Conservation (phyloP, 1,140 invertebrate genomes). For the Drosophila obscura region DNA sequence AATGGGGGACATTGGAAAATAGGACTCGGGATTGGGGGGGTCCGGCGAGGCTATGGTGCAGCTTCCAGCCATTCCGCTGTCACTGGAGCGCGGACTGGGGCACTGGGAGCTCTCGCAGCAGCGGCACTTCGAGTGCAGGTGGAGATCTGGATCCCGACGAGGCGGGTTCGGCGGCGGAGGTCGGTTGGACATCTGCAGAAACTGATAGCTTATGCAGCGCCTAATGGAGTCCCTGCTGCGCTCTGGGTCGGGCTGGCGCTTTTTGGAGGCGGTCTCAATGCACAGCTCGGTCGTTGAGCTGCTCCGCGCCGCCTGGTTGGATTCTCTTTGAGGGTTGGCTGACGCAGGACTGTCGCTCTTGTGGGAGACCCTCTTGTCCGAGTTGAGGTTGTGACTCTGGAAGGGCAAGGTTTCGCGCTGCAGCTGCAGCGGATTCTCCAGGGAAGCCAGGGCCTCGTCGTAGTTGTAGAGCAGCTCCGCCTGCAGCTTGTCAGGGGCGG, state of each 20-base stretch:
- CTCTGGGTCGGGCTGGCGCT: constrained; percentile 1
- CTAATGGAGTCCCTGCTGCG: constrained; percentile 63
- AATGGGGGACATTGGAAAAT: constrained; percentile 12
- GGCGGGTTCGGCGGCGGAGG: constrained; percentile 22
- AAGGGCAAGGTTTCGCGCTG: constrained; percentile 67
- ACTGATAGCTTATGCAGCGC: constrained; percentile 85
- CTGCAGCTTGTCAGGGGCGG: constrained; percentile 84
- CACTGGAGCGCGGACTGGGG: constrained; percentile 89
- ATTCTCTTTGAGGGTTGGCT: constrained; percentile 22
- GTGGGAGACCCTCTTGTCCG: constrained; percentile 60
- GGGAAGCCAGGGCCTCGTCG: constrained; percentile 38
- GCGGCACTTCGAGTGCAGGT: constrained; percentile 84
- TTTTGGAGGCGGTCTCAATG: constrained; percentile 51
- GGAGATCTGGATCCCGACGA: constrained; percentile 44
- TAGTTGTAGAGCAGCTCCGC: constrained; percentile 85
- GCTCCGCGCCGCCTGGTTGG: constrained; percentile 24
- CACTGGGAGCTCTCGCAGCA: constrained; percentile 86
- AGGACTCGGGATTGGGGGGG: constrained; percentile 74
- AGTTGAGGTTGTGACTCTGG: constrained; percentile 25
- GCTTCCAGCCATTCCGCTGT: constrained; percentile 91
- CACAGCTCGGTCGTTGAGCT: constrained; percentile 67
- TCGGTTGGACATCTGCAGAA: constrained; percentile 72
- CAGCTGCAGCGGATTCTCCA: constrained; percentile 75
- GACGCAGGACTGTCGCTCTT: constrained; percentile 60
- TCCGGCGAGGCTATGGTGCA: constrained; percentile 89